Conservation (phyloP, 2,113 vertebrate species). For the Pelvicachromis taeniatus region DNA sequence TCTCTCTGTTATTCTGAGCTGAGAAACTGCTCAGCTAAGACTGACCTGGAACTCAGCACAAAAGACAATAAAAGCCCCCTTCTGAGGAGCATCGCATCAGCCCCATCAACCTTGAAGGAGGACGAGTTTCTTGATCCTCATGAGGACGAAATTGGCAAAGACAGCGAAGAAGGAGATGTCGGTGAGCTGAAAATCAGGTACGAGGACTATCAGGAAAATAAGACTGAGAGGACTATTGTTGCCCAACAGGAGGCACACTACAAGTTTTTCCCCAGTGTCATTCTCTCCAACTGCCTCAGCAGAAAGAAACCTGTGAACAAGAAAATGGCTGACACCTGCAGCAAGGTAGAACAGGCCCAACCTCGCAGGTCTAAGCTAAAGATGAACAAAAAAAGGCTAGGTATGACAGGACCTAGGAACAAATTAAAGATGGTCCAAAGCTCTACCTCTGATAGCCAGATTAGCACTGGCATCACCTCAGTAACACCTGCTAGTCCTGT, state of each 20-base stretch:
- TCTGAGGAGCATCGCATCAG: conserved; percentile 49
- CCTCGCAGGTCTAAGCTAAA: conserved; percentile 83
- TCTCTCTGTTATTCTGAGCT: conserved; percentile 79
- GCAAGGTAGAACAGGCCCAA: conserved; percentile 74
- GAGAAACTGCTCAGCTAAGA: conserved; percentile 80
- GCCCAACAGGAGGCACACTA: conserved; percentile 97
- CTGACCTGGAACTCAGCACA: conserved; percentile 77
- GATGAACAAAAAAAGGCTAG: conserved; percentile 79
- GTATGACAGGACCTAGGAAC: conserved; percentile 65
- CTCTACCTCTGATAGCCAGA: conserved; percentile 28
- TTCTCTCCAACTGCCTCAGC: conserved; percentile 95
- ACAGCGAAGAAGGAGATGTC: conserved; percentile 80
- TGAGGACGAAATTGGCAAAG: conserved; percentile 62
- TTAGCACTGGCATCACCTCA: not conserved
- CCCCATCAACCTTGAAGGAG: conserved; percentile 49
- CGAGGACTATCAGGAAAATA: conserved; percentile 96
- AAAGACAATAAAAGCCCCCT: conserved; percentile 73
- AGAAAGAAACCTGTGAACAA: conserved; percentile 76
- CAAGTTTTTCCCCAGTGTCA: conserved; percentile 97
- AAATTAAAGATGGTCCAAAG: conserved; percentile 49
- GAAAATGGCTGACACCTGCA: conserved; percentile 66
- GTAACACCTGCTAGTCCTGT: not conserved
- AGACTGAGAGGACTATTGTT: conserved; percentile 86
- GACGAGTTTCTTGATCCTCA: conserved; percentile 36
- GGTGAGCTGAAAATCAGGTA: conserved; percentile 96